Base-by-base conservation (phyloP, 2,888 invertebrate genomes). In the Andrena praecox region DNA sequence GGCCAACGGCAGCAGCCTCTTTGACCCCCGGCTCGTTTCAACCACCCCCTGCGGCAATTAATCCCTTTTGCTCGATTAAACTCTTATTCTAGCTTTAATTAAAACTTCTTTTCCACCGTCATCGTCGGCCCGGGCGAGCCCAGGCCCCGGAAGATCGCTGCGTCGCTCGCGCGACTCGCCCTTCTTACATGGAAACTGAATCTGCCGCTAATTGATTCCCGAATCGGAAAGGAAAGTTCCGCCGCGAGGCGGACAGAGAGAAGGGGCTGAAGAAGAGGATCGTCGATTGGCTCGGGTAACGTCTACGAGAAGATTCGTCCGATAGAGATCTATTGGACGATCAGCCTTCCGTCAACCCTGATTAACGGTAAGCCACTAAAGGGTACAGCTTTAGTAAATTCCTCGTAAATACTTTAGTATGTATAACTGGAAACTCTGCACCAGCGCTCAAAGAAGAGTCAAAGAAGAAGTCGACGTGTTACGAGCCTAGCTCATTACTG, bases 61-160 rank as follows among this genome's bases (percentile, higher is more conserved):
- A 92, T 92, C 91, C 91, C 89, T 88, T 89, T 89, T 89, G 91
- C 91, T 89, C 92, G 91, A 92, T 92, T 92, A 92, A 92, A 91
- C 91, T 91, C 89, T 89, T 90, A 91, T 91, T 91, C 91, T 90
- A 87, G 89, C 88, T 91, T 91, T 91, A 92, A 92, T 92, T 92
- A 92, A 92, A 92, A 91, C 90, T 92, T 91, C 89, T 91, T 90
- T 90, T 87, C 84, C 84, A 64, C 50, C 76, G 81, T 81, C 84
- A 84, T 86, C 87, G 88, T 85, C 86, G 86, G 87, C 82, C 77
- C 42, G 42, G 74, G 42, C 8, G 35, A 42, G 31, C 10, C 48
- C 76, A 82, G 82, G 42, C 82, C 69, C 83, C 67, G 78, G 84
- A 85, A 84, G 79, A 85, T 85, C 77, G 79, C 81, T 42, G 84